A percentile compares a stretch with the other conserved stretches of the same genome.
Conservation (phyloP, 2,888 invertebrate genomes). For the Agriopis leucophaearia region DNA sequence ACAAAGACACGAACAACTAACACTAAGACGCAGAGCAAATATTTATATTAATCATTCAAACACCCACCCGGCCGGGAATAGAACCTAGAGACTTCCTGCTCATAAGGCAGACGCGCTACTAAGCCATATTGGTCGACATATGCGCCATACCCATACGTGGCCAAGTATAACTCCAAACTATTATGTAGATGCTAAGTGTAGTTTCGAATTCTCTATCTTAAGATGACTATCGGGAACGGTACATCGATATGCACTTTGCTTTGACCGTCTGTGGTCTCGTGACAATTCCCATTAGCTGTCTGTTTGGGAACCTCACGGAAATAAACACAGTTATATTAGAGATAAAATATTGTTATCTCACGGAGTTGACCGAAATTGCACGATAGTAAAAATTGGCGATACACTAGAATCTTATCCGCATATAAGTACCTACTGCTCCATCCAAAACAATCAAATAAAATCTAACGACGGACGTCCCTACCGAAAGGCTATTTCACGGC, state of each 20-base stretch:
- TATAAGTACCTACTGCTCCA: background rate
- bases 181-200: slow-evolving; percentile 35
- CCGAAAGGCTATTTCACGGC: slow-evolving; percentile 38
- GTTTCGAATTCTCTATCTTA: slow-evolving; percentile 54
- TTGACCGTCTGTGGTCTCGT: slow-evolving; percentile 53
- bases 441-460: slow-evolving; percentile 22
- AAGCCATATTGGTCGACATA: no score
- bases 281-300: slow-evolving; percentile 50
- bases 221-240: slow-evolving; percentile 52
- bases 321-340: background rate
- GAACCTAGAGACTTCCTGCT: no score
- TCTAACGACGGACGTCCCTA: slow-evolving; percentile 10
- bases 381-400: background rate
- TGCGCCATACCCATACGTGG: background rate
- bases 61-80: no score
- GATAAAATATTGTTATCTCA: slow-evolving; percentile 10
- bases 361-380: background rate
- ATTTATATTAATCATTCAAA: no score
- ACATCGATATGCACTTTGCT: slow-evolving; percentile 64
- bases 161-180: slow-evolving; percentile 17
- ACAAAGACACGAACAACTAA: no score
- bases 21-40: no score
- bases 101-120: no score
- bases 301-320: slow-evolving; percentile 20
- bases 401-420: background rate